Base-by-base conservation (phyloP, 2,888 invertebrate species). In the Limnephilus rhombicus region DNA sequence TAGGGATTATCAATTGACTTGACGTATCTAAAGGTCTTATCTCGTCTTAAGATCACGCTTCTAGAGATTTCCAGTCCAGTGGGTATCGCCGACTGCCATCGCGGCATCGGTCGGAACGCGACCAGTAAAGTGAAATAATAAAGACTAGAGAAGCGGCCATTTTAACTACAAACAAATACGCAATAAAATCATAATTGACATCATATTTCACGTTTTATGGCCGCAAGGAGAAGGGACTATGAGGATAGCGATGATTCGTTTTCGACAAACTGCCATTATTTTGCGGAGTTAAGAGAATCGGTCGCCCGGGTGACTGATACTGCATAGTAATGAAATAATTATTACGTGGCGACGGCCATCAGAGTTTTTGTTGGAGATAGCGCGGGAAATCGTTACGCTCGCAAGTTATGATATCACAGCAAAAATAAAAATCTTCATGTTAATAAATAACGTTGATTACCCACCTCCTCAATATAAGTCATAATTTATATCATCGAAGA, bases 131-230 rank as follows among this genome's bases (percentile, higher is more conserved):
- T 82, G 37, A 82, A 90, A 90, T 90, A 90, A 90, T 53, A 90
- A 90, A 53, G 49, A 34, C 31, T 45, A 87, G 80, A 34, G 90
- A 90, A 49, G 34, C 90, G 92, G 87, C 37, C 85, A 91, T 92
- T 91, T 91, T 92, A 92, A 92, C 92, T 92, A 91, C 92, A 91
- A 92, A 92, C 91, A 92, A 92, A 92, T 92, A 92, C 92, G 92
- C 92, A 92, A 92, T 92, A 91, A 92, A 92, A 91, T 91, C 91
- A 91, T 92, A 92, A 92, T 92, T 85, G 91, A 80, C 85, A 91
- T 49, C 29, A 91, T 92, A 91, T 91, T 91, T 92, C 92, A 92
- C 91, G 90, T 92, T 92, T 92, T 92, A 92, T 92, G 85, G 89
- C 80, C 91, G 82, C 53, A 83, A 53, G 87, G 87, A 86, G 90